Evolutionary conservation across 2,888 invertebrate species (phyloP), one percentile per base, ranked within the genome.

Genomic region (Epinotia demarniana): DNA sequence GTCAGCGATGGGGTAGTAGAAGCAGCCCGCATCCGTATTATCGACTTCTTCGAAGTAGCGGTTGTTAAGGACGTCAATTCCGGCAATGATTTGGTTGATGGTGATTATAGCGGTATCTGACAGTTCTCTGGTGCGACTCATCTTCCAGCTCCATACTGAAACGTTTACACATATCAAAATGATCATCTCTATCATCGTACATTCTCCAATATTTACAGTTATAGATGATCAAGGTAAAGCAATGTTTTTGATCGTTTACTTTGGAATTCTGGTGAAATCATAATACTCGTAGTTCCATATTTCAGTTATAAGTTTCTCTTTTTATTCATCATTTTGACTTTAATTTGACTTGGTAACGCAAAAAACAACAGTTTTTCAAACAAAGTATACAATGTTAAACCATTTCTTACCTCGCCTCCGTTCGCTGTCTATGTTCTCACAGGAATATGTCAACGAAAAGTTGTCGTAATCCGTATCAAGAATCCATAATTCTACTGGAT

Each of bases 401-500:
- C 16, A 2, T 81, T 81, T 71, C 82, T 85, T 69, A 95, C 89
- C 84, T 84, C 90, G 88, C 77, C 93, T 94, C 62, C 85, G 81
- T 67, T 92, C 84, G 39, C 91, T 84, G 80, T 89, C 86, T 8
- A 94, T 83, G 79, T 95, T 91, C 0, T 84, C 85, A 81, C 96
- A 96, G 46, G 95, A 94, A 92, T 95, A 96, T 0, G 95, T 94
- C 0, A 96, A 92, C 1, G 95, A 89, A 79, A 95, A 96, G 57
- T 90, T 88, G 0, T 86, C 86, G 81, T 96, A 96, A 84, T 96
- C 96, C 0, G 96, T 96, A 62, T 92, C 84, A 27, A 87, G 80
- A 19, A 88, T 77, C 80, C 81, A 84, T n/a, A 84, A 81, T 12
- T 85, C 81, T 11, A 75, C 39, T 33, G 77, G 71, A 12, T 72